These are phyloP conservation scores for Tenodera sinensis DNA, from an alignment of 2,888 invertebrate species.

Conservation along the genomic window DNA sequence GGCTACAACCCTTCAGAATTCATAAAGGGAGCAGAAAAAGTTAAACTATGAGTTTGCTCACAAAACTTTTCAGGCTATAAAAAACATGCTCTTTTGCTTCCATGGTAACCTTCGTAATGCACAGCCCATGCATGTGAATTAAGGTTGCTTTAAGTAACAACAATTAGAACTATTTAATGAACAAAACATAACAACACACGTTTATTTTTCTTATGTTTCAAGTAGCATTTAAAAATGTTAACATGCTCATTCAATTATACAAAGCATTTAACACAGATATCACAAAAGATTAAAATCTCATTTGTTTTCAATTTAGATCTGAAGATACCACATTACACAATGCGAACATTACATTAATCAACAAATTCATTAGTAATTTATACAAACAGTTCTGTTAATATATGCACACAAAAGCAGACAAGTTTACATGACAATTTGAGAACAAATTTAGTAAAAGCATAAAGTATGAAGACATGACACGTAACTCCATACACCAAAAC, in stretches of 20 bases:
- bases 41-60: neutral
- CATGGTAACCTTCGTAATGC: neutral
- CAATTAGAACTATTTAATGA: neutral
- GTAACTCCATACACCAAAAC: neutral
- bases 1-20: too few relatives aligned
- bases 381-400: neutral
- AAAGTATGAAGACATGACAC: neutral
- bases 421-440: neutral
- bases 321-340: neutral
- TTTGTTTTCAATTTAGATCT: neutral
- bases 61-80: neutral
- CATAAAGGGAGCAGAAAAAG: too few relatives aligned
- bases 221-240: neutral
- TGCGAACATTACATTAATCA: neutral
- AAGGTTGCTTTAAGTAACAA: neutral
- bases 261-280: neutral
- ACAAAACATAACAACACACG: neutral
- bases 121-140: neutral
- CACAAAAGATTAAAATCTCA: neutral
- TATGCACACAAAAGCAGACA: neutral
- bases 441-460: neutral
- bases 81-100: neutral
- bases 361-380: neutral
- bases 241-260: neutral
- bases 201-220: neutral